phyloP scores from a whole-genome alignment of 1,140 invertebrate genomes.

The Panagrolaimus sp. region DNA sequence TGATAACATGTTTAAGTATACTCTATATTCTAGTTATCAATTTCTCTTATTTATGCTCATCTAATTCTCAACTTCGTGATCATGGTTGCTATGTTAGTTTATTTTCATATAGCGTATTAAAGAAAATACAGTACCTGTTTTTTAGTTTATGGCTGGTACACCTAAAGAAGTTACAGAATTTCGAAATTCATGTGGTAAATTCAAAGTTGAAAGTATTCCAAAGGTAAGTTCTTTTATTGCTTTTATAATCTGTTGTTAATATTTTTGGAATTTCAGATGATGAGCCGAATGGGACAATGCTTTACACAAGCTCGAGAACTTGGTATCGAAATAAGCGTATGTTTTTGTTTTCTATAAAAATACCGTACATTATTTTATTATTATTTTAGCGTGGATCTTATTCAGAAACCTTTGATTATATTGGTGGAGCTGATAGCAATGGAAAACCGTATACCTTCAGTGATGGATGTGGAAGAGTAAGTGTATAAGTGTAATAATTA shows the following conservation, averaged over 20 bases:
- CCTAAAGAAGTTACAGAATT: background rate
- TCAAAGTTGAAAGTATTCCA: slow-evolving; percentile 29
- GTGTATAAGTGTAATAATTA: background rate
- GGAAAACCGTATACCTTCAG: background rate
- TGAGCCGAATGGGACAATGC: background rate
- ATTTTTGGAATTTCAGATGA: background rate
- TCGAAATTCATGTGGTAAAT: slow-evolving; percentile 21
- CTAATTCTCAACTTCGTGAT: slow-evolving; percentile 46
- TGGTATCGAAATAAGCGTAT: no score
- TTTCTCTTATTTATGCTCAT: slow-evolving; percentile 46
- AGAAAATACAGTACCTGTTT: no score
- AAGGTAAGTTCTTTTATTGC: no score
- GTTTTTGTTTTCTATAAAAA: background rate
- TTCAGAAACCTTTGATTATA: background rate
- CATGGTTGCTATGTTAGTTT: slow-evolving; percentile 47
- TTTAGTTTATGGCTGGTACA: slow-evolving; percentile 16
- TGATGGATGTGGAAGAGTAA: slow-evolving; percentile 21
- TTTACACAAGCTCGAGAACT: background rate
- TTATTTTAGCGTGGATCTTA: background rate
- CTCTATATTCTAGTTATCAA: slow-evolving; percentile 23
- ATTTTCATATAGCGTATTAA: no score
- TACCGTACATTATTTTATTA: background rate
- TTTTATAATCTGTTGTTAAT: no score
- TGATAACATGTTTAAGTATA: no score
- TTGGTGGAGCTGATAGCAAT: background rate